Base-by-base conservation (phyloP, 2,113 vertebrate genomes). In the Ifrita kowaldi region DNA sequence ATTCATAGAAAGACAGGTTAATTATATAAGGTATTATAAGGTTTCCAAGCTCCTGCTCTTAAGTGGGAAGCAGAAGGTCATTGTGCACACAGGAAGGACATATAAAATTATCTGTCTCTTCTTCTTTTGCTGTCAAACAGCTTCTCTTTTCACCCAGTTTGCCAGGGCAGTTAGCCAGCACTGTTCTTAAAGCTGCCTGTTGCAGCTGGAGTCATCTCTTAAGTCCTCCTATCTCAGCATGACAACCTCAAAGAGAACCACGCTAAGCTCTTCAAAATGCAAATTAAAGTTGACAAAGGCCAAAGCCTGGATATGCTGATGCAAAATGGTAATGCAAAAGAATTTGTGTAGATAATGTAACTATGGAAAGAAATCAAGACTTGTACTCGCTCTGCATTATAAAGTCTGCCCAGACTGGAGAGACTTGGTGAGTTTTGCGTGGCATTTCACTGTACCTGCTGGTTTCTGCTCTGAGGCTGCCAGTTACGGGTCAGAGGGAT, bases 231-330 rank as follows among this genome's bases (percentile, higher is more conserved):
- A 42, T 28, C 41, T 47, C 75, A 93, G 7, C 55, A 93, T 24
- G 84, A 79, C 3, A 23, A 10, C 39, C 77, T 80, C 50, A n/a
- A 86, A 44, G 37, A 39, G 28, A 95, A 60, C 60, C 19, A 30
- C 30, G 23, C 13, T 64, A 60, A 85, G 42, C 37, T 91, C 91
- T 94, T 95, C 37, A 95, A 97, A 97, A 67, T 88, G 50, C 77
- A 73, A 85, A 96, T 95, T 87, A 71, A 84, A 88, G 22, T 79
- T 91, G 56, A 71, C 90, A 88, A 90, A 47, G 63, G 67, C 76
- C 86, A 87, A 89, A 87, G 64, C 47, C 39, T 52, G 47, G 16
- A 12, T 55, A 59, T 39, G 56, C 14, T 91, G 65, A 59, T 55
- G 47, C 1, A 27, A 95, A 87, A 87, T 16, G 26, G 44, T 64